phyloP scores from a whole-genome alignment of 2,797 vertebrate species.

The Centropyge bicolor region DNA sequence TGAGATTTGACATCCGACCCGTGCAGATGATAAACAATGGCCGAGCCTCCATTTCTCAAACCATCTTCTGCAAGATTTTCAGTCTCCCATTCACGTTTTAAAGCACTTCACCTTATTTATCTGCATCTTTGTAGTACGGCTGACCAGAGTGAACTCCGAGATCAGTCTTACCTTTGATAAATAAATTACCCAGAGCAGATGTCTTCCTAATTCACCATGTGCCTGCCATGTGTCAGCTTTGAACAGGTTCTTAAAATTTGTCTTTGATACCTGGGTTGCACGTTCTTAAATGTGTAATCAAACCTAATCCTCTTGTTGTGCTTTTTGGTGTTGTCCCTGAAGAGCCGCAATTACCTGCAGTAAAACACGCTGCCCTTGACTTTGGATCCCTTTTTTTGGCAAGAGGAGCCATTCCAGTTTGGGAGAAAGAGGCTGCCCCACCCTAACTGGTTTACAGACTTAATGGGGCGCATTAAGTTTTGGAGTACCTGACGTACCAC shows the following conservation, averaged over 20 bases:
- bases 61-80: neutral
- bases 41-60: neutral
- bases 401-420: constrained; percentile 49
- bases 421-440: constrained; percentile 43
- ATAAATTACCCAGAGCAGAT: constrained; percentile 64
- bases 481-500: constrained; percentile 37
- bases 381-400: constrained; percentile 56
- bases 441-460: constrained; percentile 55
- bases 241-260: constrained; percentile 63
- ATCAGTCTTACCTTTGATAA: constrained; percentile 66
- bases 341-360: constrained; percentile 73
- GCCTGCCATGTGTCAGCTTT: constrained; percentile 66
- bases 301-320: constrained; percentile 77
- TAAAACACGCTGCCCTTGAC: constrained; percentile 69
- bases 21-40: constrained; percentile 8
- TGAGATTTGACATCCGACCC: constrained; percentile 20
- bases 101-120: constrained; percentile 35
- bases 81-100: constrained; percentile 17
- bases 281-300: constrained; percentile 77
- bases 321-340: constrained; percentile 73
- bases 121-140: constrained; percentile 32
- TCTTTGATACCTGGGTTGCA: constrained; percentile 70
- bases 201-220: constrained; percentile 64
- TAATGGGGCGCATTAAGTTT: constrained; percentile 55
- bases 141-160: constrained; percentile 53